Conservation (phyloP, 2,113 vertebrate genomes). For the Tetrax tetrax region DNA sequence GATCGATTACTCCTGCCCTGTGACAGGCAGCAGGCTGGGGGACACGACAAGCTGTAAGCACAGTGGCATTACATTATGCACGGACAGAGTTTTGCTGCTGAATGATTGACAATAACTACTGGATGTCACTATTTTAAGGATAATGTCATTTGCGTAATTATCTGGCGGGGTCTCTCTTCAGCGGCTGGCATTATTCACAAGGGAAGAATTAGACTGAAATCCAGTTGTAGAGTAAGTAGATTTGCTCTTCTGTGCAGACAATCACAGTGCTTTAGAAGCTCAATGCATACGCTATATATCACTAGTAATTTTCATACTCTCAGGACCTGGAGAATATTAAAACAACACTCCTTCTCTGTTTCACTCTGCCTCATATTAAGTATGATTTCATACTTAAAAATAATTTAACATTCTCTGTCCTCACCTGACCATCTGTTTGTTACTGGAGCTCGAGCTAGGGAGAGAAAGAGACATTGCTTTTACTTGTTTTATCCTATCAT, state of each 20-base stretch:
- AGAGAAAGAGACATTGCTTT: not conserved
- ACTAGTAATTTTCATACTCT: not conserved
- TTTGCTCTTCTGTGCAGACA: not conserved
- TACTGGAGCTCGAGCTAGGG: not conserved
- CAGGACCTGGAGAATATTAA: not conserved
- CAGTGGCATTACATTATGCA: not conserved
- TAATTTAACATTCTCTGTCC: not conserved
- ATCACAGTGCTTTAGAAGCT: not conserved
- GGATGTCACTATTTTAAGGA: constrained; percentile 45
- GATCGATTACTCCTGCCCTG: constrained; percentile 25
- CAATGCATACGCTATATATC: not conserved
- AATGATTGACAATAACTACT: constrained; percentile 50
- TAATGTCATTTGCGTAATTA: not conserved
- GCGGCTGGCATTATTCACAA: not conserved
- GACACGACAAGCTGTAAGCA: not conserved
- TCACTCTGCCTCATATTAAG: not conserved
- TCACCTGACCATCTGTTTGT: constrained; percentile 30
- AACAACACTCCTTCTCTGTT: not conserved
- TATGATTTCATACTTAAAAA: constrained; percentile 9
- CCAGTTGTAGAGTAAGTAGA: constrained; percentile 1
- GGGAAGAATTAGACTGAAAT: constrained; percentile 36
- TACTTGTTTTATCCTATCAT: not conserved
- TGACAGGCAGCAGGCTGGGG: constrained; percentile 14
- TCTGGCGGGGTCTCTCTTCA: not conserved
- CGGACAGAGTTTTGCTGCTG: not conserved